A percentile compares a stretch with the other conserved stretches of the same genome.
phyloP scores from a whole-genome alignment of 2,113 vertebrate genomes.

The Peromyscus maniculatus region DNA sequence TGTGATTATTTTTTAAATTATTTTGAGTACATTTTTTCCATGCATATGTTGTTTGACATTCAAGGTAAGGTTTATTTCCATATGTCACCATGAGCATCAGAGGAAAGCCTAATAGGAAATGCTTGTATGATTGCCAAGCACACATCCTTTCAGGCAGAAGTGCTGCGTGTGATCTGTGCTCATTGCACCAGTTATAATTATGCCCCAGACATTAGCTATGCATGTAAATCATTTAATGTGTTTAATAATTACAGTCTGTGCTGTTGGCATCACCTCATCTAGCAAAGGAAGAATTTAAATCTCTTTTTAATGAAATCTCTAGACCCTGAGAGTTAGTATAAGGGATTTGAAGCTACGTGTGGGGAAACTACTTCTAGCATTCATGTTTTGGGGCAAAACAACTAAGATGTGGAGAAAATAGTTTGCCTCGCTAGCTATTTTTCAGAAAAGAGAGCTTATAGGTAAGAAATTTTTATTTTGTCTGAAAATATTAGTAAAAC shows the following conservation, averaged over 20 bases:
- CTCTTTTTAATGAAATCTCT: constrained; percentile 8
- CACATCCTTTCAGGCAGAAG: background rate
- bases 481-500: background rate
- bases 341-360: background rate
- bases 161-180: background rate
- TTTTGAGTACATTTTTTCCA: background rate
- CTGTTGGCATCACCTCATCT: background rate
- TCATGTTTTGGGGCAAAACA: background rate
- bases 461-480: background rate
- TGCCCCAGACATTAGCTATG: background rate
- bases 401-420: background rate
- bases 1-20: constrained; percentile 30
- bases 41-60: background rate
- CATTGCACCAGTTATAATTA: background rate
- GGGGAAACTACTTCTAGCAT: background rate
- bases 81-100: background rate
- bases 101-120: background rate
- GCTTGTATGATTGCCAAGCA: background rate
- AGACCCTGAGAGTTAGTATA: background rate
- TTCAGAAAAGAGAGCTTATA: background rate
- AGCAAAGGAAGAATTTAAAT: constrained; percentile 2
- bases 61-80: constrained; percentile 9
- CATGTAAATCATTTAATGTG: background rate
- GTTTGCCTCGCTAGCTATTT: background rate
- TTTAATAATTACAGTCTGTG: background rate